phyloP scores from a whole-genome alignment of 2,113 vertebrate species.

The Puffinus mauretanicus region DNA sequence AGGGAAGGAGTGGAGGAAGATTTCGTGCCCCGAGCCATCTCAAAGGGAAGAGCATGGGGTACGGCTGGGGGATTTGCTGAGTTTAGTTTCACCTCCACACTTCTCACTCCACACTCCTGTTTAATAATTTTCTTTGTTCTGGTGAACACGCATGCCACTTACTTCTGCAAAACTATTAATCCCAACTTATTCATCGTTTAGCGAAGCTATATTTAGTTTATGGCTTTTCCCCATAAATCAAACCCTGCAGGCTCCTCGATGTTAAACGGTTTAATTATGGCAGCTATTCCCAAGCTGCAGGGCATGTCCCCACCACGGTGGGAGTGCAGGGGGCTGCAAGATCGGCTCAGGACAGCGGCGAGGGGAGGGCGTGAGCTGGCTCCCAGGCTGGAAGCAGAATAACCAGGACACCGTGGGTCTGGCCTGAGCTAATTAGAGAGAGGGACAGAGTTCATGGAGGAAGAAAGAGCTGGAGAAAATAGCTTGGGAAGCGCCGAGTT shows the following conservation, averaged over 20 bases:
- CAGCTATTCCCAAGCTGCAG: neutral
- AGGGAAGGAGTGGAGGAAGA: neutral
- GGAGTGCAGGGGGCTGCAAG: neutral
- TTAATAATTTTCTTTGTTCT: neutral
- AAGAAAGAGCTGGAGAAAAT: neutral
- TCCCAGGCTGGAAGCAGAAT: neutral
- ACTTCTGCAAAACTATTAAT: slow-evolving; percentile 11
- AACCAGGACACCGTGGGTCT: neutral
- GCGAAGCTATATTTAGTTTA: slow-evolving; percentile 41
- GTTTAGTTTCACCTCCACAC: neutral
- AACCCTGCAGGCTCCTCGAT: neutral
- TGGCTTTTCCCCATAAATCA: slow-evolving; percentile 20
- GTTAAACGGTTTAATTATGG: neutral
- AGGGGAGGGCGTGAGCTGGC: neutral
- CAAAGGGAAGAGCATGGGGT: neutral
- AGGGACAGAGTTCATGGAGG: neutral
- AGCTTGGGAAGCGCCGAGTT: neutral
- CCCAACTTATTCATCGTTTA: neutral
- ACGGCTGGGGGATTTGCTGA: accelerated
- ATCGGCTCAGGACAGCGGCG: neutral
- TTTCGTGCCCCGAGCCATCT: accelerated
- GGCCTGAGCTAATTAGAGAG: neutral
- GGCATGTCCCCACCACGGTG: neutral
- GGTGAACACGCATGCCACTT: neutral
- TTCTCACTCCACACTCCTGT: neutral